Conservation (phyloP, 1,140 invertebrate species). For the Anoplophora glabripennis region DNA sequence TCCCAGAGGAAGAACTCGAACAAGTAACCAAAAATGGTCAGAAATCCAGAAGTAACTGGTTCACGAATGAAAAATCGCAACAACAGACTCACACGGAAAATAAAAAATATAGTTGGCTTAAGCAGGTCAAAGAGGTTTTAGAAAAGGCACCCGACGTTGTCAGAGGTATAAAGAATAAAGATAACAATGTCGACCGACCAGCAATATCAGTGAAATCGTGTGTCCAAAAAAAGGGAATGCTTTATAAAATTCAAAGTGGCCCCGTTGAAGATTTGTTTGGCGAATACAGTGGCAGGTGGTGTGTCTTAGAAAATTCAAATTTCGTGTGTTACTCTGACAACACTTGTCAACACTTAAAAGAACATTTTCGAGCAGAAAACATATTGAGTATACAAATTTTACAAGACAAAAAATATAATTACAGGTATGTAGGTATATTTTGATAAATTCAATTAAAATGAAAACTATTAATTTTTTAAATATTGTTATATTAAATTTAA, state of each 20-base stretch:
- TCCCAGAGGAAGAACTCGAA: slow-evolving; percentile 35
- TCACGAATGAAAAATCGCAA: slow-evolving; percentile 13
- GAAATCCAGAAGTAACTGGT: slow-evolving; percentile 40
- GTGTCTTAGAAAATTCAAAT: slow-evolving; percentile 42
- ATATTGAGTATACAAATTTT: slow-evolving; percentile 62
- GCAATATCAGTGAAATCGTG: slow-evolving; percentile 32
- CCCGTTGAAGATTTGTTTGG: slow-evolving; percentile 48
- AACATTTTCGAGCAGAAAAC: slow-evolving; percentile 56
- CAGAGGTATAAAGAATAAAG: slow-evolving; percentile 28
- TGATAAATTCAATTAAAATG: slow-evolving; percentile 8
- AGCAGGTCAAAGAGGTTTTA: slow-evolving; percentile 39
- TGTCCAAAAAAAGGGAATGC: slow-evolving; percentile 43
- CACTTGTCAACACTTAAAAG: slow-evolving; percentile 50
- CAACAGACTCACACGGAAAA: slow-evolving; percentile 1
- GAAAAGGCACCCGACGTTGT: slow-evolving; percentile 42
- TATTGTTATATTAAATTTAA: no score
- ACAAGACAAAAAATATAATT: slow-evolving; percentile 59
- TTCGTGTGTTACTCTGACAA: slow-evolving; percentile 45
- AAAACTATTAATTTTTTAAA: no score
- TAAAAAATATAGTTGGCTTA: slow-evolving; percentile 37
- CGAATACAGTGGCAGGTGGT: slow-evolving; percentile 48
- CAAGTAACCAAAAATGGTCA: slow-evolving; percentile 1
- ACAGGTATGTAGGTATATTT: slow-evolving; percentile 42
- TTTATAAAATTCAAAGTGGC: slow-evolving; percentile 46
- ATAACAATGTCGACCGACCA: slow-evolving; percentile 33